Evolutionary conservation across 1,140 invertebrate species (phyloP), one percentile per base, ranked within the genome.

Genomic region (Polypedilum vanderplanki): DNA sequence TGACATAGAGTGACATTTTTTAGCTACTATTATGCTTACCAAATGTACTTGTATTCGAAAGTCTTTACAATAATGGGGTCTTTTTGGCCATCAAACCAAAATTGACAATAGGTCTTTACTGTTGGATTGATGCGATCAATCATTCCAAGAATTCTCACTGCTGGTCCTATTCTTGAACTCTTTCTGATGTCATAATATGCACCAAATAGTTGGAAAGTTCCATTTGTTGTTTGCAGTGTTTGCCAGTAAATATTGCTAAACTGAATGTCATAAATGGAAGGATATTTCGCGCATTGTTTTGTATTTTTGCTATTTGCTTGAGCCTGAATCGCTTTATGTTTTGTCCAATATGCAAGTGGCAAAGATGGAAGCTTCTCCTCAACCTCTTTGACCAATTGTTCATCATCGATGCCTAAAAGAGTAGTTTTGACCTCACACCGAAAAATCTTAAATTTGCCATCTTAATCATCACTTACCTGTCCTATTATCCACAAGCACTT

Each of bases 161-260:
- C 89, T 0, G 93, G 93, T 0, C 91, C 91, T 64, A 93, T 88
- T 73, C 87, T 84, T 70, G 92, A 94, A 41, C 90, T 83, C 76
- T 89, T 88, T 10, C 94, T 84, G 7, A 90, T 88, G 81, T 97
- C 95, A 78, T 94, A 91, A 81, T 95, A 97, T 12, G 95, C 94
- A 0, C 92, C 93, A 79, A 93, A 96, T 1, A 97, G 81, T 78
- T 95, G 93, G 79, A 96, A 95, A 0, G 93, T 93, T 0, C 93
- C 93, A 78, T 95, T 93, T 40, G 86, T 87, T 0, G 91, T 90
- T 76, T 87, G 86, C 77, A 95, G 78, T 10, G 89, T 92, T 81
- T 97, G 93, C 93, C 93, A 95, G 81, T 95, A 95, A 7, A 93
- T 88, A 80, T 97, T 96, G 82, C 95, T 95, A 85, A 94, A 96